These are phyloP conservation scores for Drosophila novamexicana DNA, from an alignment of 1,140 invertebrate genomes.

Conservation along the genomic window DNA sequence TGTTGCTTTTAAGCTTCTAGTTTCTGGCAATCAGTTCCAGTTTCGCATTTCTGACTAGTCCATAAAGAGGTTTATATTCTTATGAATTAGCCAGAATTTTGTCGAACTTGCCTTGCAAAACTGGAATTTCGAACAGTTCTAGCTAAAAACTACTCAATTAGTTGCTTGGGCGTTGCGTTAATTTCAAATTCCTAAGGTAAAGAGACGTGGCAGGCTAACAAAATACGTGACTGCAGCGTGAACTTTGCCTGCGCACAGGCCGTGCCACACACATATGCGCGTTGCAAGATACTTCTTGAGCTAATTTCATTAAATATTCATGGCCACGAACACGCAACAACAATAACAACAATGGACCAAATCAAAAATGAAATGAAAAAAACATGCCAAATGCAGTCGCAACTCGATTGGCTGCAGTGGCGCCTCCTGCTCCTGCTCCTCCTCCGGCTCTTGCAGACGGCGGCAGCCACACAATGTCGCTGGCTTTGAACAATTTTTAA, in stretches of 20 bases:
- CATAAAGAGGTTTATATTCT: too few species aligned
- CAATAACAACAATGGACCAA: slow-evolving; percentile 2
- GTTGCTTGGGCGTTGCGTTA: slow-evolving; percentile 20
- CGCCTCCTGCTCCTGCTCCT: slow-evolving; percentile 5
- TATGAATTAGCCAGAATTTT: too few species aligned
- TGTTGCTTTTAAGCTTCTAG: too few species aligned
- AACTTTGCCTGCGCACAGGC: not conserved
- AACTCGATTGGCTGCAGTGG: slow-evolving; percentile 36
- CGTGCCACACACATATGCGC: slow-evolving; percentile 16
- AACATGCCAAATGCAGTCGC: slow-evolving; percentile 45
- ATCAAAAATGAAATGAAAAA: not conserved
- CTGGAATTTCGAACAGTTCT: too few species aligned
- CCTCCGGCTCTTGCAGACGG: not conserved
- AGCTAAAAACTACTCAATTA: slow-evolving; percentile 22
- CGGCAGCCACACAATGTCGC: too few species aligned
- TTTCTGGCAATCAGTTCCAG: too few species aligned
- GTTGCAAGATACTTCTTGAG: slow-evolving; percentile 66
- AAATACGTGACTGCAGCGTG: slow-evolving; percentile 24
- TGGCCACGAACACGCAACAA: slow-evolving; percentile 59
- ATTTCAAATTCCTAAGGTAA: slow-evolving; percentile 54
- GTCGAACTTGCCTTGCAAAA: too few species aligned
- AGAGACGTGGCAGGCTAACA: slow-evolving; percentile 44
- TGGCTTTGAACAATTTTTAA: slow-evolving; percentile 30
- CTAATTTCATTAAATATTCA: slow-evolving; percentile 83
- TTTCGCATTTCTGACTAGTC: too few species aligned